phyloP scores from a whole-genome alignment of 2,888 invertebrate species.

The Drosophila recens region DNA sequence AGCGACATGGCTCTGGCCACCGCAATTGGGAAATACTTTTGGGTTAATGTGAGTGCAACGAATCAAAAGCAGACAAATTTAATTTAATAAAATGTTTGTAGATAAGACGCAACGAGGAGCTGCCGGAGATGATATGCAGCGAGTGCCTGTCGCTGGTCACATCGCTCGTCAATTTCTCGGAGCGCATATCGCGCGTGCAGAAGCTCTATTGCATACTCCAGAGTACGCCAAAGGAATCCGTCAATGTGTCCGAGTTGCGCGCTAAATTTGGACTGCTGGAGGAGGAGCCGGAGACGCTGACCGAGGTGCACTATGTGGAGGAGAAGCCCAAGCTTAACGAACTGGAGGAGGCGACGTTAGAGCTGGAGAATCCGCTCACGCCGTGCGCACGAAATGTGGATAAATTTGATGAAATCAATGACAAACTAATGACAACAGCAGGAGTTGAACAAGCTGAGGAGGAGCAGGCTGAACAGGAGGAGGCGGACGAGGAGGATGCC shows the following conservation, averaged over 20 bases:
- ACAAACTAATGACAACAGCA: background rate
- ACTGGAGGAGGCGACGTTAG: conserved; percentile 50
- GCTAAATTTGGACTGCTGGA: conserved; percentile 66
- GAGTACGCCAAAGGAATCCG: conserved; percentile 32
- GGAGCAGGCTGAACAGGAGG: background rate
- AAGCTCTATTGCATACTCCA: conserved; percentile 77
- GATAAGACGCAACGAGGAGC: conserved; percentile 73
- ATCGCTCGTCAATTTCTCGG: conserved; percentile 76
- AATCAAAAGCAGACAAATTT: background rate
- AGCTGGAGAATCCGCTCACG: conserved; percentile 65
- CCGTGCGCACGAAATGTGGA: conserved; percentile 18
- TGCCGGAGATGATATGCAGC: conserved; percentile 79
- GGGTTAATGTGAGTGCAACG: conserved; percentile 72
- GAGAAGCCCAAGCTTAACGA: conserved; percentile 62
- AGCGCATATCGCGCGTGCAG: conserved; percentile 80
- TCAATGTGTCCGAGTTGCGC: conserved; percentile 59
- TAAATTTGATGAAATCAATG: conserved; percentile 10
- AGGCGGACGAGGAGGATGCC: conserved; percentile 31
- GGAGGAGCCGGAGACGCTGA: conserved; percentile 50
- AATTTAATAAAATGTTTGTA: too few relatives aligned
- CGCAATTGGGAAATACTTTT: conserved; percentile 81
- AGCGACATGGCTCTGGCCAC: conserved; percentile 68
- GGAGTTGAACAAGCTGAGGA: background rate
- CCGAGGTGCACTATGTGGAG: conserved; percentile 66
- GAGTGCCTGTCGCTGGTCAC: conserved; percentile 78